These are phyloP conservation scores for Pogonognathellus flavescens DNA, from an alignment of 1,140 invertebrate species.

Conservation along the genomic window DNA sequence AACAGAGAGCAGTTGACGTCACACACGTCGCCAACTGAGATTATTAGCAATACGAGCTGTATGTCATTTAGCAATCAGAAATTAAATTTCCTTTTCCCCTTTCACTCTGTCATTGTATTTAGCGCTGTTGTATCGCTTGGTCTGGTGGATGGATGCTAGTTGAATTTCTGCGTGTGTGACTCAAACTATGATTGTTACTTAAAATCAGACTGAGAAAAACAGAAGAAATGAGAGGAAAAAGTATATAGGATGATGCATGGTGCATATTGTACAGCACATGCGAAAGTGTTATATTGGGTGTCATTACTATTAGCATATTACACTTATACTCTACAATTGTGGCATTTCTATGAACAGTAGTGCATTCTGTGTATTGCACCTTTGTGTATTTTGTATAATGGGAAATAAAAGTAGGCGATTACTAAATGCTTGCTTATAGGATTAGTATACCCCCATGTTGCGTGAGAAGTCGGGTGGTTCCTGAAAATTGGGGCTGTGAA, in stretches of 20 bases:
- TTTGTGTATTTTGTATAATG: too few relatives aligned
- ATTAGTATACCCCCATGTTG: background rate
- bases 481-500: background rate
- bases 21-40: background rate
- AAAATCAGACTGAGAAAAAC: too few relatives aligned
- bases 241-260: too few relatives aligned
- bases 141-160: background rate
- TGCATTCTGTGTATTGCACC: background rate
- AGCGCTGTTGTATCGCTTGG: background rate
- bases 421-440: too few relatives aligned
- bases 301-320: too few relatives aligned
- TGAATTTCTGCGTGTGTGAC: background rate
- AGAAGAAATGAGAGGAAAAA: too few relatives aligned
- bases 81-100: background rate
- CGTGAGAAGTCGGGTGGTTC: constrained; percentile 19
- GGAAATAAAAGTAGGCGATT: too few relatives aligned
- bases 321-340: too few relatives aligned
- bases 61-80: constrained; percentile 14
- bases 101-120: background rate
- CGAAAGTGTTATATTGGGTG: too few relatives aligned
- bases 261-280: too few relatives aligned
- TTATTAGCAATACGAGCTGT: background rate
- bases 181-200: background rate
- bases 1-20: background rate
- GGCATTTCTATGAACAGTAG: too few relatives aligned